Evolutionary conservation across 2,888 invertebrate species (phyloP), one percentile per base, ranked within the genome.

Genomic region (Nezara viridula): DNA sequence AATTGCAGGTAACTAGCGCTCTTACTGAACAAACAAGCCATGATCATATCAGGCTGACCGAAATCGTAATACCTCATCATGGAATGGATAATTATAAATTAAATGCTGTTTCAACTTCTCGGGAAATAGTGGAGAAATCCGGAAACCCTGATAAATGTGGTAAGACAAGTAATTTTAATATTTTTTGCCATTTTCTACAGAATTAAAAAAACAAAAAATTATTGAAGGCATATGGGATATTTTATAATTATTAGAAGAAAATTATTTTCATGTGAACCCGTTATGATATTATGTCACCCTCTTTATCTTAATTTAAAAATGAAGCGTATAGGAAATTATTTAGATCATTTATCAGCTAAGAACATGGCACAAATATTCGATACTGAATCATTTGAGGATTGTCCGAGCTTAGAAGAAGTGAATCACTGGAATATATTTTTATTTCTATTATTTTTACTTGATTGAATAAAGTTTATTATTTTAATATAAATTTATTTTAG

Each of bases 91-190:
- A n/a, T 81, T 40, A 12, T 47, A 47, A 44, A 44, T 44, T 81
- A 24, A 81, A 44, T 24, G 24, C 81, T 44, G n/a, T 81, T 81
- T 81, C 44, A 3, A 81, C 81, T n/a, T 21, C 32, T 24, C 24
- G 9, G 16, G 2, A 40, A 81, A 81, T 81, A n/a, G 2, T 14
- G 44, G 40, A 40, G n/a, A 47, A n/a, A n/a, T n/a, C 81, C 37
- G 44, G 40, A 81, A n/a, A 44, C 81, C 44, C 40, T n/a, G 44
- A n/a, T n/a, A 44, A 44, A 81, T n/a, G 44, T 81, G 81, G 81
- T 81, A 81, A 81, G 81, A 37, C 6, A 5, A 14, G 81, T 81
- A 44, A 44, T 44, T 24, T 81, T 44, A 44, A 14, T 81, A 10
- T 44, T 9, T 81, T 77, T 81, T n/a, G 2, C 10, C n/a, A 14